Conservation (phyloP, 2,797 vertebrate species). For the Rhabdophis nuchalis region DNA sequence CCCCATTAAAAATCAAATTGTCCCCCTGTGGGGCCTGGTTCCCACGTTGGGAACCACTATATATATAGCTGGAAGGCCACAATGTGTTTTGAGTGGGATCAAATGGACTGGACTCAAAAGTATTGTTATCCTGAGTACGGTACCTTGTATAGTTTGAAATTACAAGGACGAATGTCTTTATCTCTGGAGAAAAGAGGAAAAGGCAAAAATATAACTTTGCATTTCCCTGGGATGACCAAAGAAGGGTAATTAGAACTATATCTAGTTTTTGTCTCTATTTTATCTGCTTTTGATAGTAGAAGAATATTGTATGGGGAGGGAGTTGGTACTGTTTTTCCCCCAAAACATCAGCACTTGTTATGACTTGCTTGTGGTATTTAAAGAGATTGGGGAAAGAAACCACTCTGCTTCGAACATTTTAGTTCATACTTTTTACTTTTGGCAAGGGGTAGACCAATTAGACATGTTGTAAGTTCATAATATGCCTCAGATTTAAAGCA, state of each 20-base stretch:
- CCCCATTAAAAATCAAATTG: no score
- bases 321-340: not conserved
- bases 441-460: not conserved
- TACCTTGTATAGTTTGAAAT: not conserved
- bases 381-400: not conserved
- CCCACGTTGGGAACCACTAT: no score
- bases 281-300: not conserved
- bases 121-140: no score
- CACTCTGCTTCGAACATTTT: not conserved
- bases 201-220: not conserved
- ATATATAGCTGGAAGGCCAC: fast-evolving
- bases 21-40: no score
- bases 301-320: not conserved
- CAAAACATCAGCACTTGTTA: not conserved
- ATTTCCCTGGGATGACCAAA: not conserved
- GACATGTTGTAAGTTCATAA: not conserved
- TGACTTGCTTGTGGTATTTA: not conserved
- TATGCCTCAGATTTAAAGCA: not conserved
- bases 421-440: not conserved
- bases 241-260: not conserved
- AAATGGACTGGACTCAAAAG: not conserved
- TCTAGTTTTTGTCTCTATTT: not conserved
- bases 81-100: not conserved
- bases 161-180: not conserved
- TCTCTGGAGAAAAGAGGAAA: not conserved